A percentile compares a stretch with the other conserved stretches of the same genome.
These are phyloP conservation scores for Phragmatobia fuliginosa DNA, from an alignment of 2,888 invertebrate species.

Conservation along the genomic window DNA sequence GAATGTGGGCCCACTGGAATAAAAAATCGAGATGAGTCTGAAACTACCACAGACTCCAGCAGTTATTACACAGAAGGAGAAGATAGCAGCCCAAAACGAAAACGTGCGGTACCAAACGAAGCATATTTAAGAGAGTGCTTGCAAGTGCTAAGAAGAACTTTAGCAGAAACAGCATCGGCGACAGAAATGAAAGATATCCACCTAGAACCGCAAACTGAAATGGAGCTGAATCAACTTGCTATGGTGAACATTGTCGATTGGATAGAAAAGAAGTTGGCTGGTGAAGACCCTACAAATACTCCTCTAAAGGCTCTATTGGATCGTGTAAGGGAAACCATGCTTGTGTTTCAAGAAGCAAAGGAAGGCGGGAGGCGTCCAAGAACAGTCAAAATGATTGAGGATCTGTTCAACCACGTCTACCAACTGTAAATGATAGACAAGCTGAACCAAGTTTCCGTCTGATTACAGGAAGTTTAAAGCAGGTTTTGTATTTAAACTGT, in stretches of 20 bases:
- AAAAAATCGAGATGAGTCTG: too few species aligned
- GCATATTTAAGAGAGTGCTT: not conserved
- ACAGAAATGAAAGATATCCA: not conserved
- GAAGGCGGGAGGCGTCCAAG: constrained; percentile 4
- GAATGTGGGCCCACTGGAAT: not conserved
- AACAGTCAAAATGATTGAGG: constrained; percentile 1
- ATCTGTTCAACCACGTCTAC: not conserved
- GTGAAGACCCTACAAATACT: not conserved
- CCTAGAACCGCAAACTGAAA: not conserved
- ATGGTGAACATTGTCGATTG: constrained; percentile 1
- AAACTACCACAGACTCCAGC: too few species aligned
- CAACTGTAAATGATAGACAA: not conserved
- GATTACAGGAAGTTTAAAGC: not conserved
- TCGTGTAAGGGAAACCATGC: constrained; percentile 7
- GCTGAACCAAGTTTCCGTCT: not conserved
- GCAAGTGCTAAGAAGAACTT: not conserved
- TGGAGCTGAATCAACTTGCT: constrained; percentile 3
- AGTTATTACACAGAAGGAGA: not conserved
- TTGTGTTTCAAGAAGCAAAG: not conserved
- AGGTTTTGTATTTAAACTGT: not conserved
- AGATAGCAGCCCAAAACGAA: too few species aligned
- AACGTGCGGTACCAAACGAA: not conserved
- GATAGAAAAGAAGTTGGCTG: not conserved
- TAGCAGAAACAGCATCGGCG: not conserved
- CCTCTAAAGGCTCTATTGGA: constrained; percentile 4